Evolutionary conservation across 2,113 vertebrate genomes (phyloP).

Genomic region (Bos taurus): ARS-UCD2.0 NC_037344.1:46963001-46963500

Average conservation of each 20-base stretch:
- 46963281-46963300: neutral
- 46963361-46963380: neutral
- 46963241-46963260: neutral
- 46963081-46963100: neutral
- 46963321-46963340: neutral
- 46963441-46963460: neutral
- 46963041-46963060: neutral
- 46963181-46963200: neutral
- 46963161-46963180: neutral
- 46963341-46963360: neutral
- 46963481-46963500: neutral
- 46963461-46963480: neutral
- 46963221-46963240: neutral
- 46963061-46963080: neutral
- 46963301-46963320: accelerated
- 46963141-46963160: accelerated
- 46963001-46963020: neutral
- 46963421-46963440: neutral
- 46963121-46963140: accelerated
- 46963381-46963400: neutral
- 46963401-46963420: too few relatives aligned
- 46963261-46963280: accelerated
- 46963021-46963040: neutral
- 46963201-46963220: neutral
- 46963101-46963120: too few relatives aligned